Base-by-base conservation (phyloP, 2,113 vertebrate species). In the Eupsittula cactorum region DNA sequence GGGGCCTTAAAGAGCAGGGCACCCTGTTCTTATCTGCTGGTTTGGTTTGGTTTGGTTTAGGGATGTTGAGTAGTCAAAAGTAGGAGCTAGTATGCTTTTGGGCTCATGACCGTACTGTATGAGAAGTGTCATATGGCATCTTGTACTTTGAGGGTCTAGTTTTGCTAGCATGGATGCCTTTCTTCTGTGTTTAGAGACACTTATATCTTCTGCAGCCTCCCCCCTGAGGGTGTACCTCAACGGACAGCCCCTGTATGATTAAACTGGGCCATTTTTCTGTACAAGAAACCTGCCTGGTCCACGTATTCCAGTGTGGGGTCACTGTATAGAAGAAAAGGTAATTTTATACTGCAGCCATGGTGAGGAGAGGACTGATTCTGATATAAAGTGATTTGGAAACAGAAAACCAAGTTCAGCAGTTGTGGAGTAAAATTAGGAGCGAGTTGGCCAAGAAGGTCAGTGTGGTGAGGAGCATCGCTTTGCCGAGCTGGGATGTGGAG, bases 391-490 rank as follows among this genome's bases (percentile, higher is more conserved):
- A 41, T 41, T 70, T 33, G 33, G 42, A 39, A 82, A 47, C 39
- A 60, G 37, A 82, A 70, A 63, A 24, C 18, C n/a, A 33, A 50
- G 19, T 64, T 82, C 17, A 19, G 9, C 39, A 8, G 47, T 59
- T 69, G 10, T 2, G 3, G 21, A 68, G n/a, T 46, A 25, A 81
- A 95, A 74, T 21, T 18, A 35, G 77, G 29, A 52, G 31, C 12
- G 10, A 29, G 17, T 23, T 76, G 67, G 16, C 52, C 1, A 0
- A 8, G 29, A 27, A 39, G 57, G n/a, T 65, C 29, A 47, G 50
- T 24, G 6, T 0, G 3, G 37, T 1, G 2, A 82, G 67, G 64
- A 82, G 69, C 28, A 16, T 46, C 2, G 1, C 70, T 75, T 75
- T 86, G 69, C 57, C 0, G 4, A 5, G 33, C 23, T 35, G 33